Conservation (phyloP, 2,888 invertebrate genomes). For the Polydrusus cervinus region DNA sequence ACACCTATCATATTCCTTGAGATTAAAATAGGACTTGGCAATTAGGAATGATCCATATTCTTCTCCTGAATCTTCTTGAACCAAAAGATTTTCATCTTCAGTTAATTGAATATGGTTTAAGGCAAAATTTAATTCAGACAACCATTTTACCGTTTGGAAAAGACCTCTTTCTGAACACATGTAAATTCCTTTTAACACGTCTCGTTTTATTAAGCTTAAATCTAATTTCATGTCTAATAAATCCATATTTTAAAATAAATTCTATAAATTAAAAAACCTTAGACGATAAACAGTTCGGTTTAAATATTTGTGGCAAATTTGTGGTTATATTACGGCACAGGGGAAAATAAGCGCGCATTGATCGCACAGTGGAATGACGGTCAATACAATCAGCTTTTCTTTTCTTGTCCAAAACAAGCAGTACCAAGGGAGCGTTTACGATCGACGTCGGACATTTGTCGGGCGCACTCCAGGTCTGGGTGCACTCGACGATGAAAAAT, state of each 20-base stretch:
- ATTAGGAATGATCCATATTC: slow-evolving; percentile 84
- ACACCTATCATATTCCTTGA: slow-evolving; percentile 92
- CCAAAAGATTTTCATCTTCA: slow-evolving; percentile 72
- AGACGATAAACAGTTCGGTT: too few species aligned
- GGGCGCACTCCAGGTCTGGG: too few species aligned
- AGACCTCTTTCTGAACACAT: slow-evolving; percentile 89
- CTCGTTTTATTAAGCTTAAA: slow-evolving; percentile 78
- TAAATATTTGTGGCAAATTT: too few species aligned
- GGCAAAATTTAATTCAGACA: slow-evolving; percentile 88
- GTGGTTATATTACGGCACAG: too few species aligned
- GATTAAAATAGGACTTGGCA: slow-evolving; percentile 91
- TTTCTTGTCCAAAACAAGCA: too few species aligned
- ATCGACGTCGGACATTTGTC: too few species aligned
- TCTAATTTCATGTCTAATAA: slow-evolving; percentile 69
- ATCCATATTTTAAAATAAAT: slow-evolving; percentile 46
- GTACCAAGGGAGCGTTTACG: too few species aligned
- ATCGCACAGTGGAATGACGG: too few species aligned
- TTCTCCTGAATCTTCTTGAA: slow-evolving; percentile 73
- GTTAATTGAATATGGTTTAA: slow-evolving; percentile 79
- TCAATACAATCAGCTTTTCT: too few species aligned
- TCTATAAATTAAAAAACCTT: too few species aligned
- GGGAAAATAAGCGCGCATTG: too few species aligned
- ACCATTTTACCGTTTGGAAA: slow-evolving; percentile 89
- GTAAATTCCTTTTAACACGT: slow-evolving; percentile 77
- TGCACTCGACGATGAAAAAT: too few species aligned